Percentiles rank a stretch among this genome's conserved stretches.
Evolutionary conservation across 2,888 invertebrate genomes (phyloP).

Genomic region (Hyposoter dolosus): DNA sequence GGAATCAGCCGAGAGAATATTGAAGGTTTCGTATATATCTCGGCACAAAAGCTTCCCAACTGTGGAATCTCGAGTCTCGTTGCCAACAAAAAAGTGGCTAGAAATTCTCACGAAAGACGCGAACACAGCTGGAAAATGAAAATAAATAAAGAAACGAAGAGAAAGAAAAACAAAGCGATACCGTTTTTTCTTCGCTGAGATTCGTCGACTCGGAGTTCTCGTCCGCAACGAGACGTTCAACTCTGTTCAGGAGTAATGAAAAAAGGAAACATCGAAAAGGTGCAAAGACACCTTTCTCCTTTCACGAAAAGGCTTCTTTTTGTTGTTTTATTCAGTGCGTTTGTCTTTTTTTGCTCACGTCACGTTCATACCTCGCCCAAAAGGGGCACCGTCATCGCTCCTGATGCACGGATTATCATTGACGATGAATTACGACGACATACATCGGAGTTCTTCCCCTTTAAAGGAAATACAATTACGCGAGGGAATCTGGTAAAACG

Average conservation of each 20-base stretch:
- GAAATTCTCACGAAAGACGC: constrained; percentile 8
- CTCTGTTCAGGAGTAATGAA: constrained; percentile 29
- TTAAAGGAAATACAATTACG: constrained; percentile 52
- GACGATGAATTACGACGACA: constrained; percentile 42
- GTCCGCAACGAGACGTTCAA: constrained; percentile 27
- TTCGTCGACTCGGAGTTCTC: constrained; percentile 18
- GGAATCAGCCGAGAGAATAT: constrained; percentile 13
- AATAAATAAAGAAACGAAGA: neutral
- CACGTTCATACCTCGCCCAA: constrained; percentile 29
- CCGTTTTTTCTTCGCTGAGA: constrained; percentile 34
- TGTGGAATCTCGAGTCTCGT: neutral
- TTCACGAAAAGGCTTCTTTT: constrained; percentile 19
- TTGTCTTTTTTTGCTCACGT: neutral
- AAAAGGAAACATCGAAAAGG: constrained; percentile 60
- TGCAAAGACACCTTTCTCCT: constrained; percentile 38
- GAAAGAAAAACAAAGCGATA: neutral
- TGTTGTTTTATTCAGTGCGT: neutral
- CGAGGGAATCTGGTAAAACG: constrained; percentile 44
- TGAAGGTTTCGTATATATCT: constrained; percentile 19
- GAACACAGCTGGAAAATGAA: neutral
- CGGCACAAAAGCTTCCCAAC: constrained; percentile 3
- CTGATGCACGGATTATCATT: constrained; percentile 13
- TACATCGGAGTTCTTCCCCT: constrained; percentile 10
- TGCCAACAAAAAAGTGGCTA: constrained; percentile 8
- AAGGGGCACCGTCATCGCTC: constrained; percentile 22